phyloP scores from a whole-genome alignment of 1,140 invertebrate species.

The Condylostylus longicornis region DNA sequence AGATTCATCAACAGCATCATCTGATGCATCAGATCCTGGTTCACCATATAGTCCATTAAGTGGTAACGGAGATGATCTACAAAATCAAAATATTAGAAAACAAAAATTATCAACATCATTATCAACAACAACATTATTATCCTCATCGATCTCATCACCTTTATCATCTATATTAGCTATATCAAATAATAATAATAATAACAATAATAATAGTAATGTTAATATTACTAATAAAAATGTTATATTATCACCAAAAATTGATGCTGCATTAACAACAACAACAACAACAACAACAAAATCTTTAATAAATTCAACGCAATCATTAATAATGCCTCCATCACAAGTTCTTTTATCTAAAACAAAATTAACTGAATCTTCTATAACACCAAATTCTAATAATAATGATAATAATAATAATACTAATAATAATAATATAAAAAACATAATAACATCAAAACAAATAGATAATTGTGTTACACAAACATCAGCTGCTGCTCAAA shows the following conservation, averaged over 20 bases:
- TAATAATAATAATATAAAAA: background rate
- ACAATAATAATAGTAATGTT: background rate
- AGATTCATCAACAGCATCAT: conserved; percentile 50
- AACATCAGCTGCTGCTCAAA: no score
- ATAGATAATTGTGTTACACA: background rate
- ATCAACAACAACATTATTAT: conserved; percentile 9
- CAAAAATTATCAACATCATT: conserved; percentile 17
- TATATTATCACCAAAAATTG: background rate
- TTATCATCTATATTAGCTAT: background rate
- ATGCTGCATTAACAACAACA: conserved; percentile 8
- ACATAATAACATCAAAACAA: background rate
- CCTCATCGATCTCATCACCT: background rate
- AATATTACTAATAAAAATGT: background rate
- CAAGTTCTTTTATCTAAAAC: background rate
- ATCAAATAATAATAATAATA: no score
- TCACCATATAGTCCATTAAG: conserved; percentile 57
- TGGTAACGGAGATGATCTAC: conserved; percentile 33
- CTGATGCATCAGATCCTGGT: conserved; percentile 64
- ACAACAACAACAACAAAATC: conserved; percentile 7
- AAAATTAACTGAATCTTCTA: background rate
- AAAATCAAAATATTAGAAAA: conserved; percentile 36
- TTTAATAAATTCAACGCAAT: background rate
- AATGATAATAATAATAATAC: background rate
- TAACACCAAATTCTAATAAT: background rate
- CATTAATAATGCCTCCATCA: background rate